Evolutionary conservation across 2,888 invertebrate genomes (phyloP).

Genomic region (Athripsodes cinereus): DNA sequence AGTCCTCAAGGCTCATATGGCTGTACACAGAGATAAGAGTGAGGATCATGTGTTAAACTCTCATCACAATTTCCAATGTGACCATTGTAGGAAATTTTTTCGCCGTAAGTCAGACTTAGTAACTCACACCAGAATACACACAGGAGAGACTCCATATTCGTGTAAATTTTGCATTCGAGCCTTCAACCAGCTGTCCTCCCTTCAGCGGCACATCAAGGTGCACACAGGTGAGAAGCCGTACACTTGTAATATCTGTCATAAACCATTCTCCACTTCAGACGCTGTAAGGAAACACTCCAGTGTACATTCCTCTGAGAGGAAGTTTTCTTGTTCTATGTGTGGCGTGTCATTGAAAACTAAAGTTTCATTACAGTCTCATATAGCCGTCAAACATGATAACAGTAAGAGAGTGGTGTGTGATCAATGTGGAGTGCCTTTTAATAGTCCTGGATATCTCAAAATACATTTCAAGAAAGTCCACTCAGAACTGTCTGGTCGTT

Average conservation of each 20-base stretch:
- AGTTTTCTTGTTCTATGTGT: slow-evolving; percentile 20
- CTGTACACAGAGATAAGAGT: slow-evolving; percentile 10
- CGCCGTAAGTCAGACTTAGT: slow-evolving; percentile 18
- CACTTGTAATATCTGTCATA: slow-evolving; percentile 39
- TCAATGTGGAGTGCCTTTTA: slow-evolving; percentile 31
- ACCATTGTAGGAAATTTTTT: slow-evolving; percentile 19
- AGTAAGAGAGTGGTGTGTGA: slow-evolving; percentile 44
- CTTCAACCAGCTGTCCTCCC: slow-evolving; percentile 33
- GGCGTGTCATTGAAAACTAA: slow-evolving; percentile 20
- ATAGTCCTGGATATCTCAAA: slow-evolving; percentile 20
- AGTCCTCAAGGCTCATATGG: slow-evolving; percentile 13
- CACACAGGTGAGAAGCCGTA: slow-evolving; percentile 46
- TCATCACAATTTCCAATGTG: slow-evolving; percentile 14
- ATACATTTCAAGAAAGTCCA: slow-evolving; percentile 24
- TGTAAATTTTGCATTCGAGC: slow-evolving; percentile 38
- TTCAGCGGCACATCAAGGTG: slow-evolving; percentile 37
- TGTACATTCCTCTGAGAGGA: slow-evolving; percentile 40
- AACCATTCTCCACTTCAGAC: slow-evolving; percentile 39
- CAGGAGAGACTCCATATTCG: slow-evolving; percentile 23
- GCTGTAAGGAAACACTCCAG: slow-evolving; percentile 38
- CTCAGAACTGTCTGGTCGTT: slow-evolving; percentile 32
- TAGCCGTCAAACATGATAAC: slow-evolving; percentile 41
- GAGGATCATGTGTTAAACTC: slow-evolving; percentile 9
- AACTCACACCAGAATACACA: slow-evolving; percentile 20
- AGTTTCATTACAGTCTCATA: slow-evolving; percentile 36